Conservation (phyloP, 2,113 vertebrate species). For the Zosterops lateralis region DNA sequence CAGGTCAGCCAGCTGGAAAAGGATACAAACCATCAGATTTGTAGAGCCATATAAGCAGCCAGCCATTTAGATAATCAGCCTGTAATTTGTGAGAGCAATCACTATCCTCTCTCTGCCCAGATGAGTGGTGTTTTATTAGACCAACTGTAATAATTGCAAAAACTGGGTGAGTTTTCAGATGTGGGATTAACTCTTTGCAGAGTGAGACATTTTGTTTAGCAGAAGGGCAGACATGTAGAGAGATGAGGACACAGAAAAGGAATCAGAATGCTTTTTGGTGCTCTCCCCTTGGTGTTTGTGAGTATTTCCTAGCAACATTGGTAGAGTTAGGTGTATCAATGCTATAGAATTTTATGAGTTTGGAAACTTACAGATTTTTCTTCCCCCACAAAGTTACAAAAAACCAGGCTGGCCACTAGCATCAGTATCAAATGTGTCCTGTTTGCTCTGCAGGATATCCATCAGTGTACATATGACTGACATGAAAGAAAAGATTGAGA, state of each 20-base stretch:
- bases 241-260: not conserved
- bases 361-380: not conserved
- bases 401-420: not conserved
- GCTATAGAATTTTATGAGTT: not conserved
- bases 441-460: slow-evolving; percentile 62
- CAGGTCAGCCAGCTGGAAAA: not conserved
- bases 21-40: not conserved
- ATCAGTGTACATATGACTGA: slow-evolving; percentile 36
- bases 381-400: not conserved
- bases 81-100: not conserved
- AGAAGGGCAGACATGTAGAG: not conserved
- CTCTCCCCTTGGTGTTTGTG: not conserved
- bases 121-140: not conserved
- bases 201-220: not conserved
- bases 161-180: not conserved
- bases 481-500: slow-evolving; percentile 8
- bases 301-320: not conserved
- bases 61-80: not conserved
- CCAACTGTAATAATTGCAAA: not conserved
- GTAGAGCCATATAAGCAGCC: not conserved
- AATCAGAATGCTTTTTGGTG: not conserved
- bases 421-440: not conserved
- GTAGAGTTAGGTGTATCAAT: not conserved
- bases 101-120: not conserved
- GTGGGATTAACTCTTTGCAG: not conserved